These are phyloP conservation scores for Itoplectis maculator DNA, from an alignment of 2,888 invertebrate species.

Conservation along the genomic window DNA sequence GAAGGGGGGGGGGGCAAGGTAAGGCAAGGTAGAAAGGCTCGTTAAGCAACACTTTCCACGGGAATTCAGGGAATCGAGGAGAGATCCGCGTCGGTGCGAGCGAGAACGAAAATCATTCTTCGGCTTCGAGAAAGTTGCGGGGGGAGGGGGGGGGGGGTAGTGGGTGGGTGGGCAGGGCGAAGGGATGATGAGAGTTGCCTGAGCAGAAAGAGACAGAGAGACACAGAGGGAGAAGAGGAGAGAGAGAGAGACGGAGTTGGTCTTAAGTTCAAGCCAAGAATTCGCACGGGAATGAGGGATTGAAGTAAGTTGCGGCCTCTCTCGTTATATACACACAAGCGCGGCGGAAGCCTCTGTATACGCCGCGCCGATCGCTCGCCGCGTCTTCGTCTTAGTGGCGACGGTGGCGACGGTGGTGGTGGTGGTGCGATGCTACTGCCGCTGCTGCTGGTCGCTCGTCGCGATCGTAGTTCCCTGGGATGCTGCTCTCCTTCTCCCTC, in stretches of 20 bases:
- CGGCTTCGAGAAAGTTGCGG: slow-evolving; percentile 60
- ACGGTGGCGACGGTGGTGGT: no score
- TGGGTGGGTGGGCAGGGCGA: slow-evolving; percentile 27
- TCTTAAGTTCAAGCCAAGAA: slow-evolving; percentile 82
- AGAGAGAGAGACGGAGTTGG: slow-evolving; percentile 73
- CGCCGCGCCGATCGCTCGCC: slow-evolving; percentile 71
- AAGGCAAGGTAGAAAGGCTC: slow-evolving; percentile 71
- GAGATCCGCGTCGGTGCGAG: slow-evolving; percentile 60
- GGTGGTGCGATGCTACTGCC: slow-evolving; percentile 61
- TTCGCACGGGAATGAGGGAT: slow-evolving; percentile 83
- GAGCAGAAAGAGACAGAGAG: slow-evolving; percentile 68
- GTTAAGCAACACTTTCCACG: slow-evolving; percentile 74
- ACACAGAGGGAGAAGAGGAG: slow-evolving; percentile 68
- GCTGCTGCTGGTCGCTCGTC: slow-evolving; percentile 68
- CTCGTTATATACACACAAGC: slow-evolving; percentile 63
- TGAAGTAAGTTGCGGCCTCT: slow-evolving; percentile 80
- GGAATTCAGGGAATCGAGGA: slow-evolving; percentile 74
- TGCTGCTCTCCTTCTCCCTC: no score
- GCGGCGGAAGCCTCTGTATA: slow-evolving; percentile 67
- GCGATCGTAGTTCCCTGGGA: slow-evolving; percentile 71
- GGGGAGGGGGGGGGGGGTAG: slow-evolving; percentile 40
- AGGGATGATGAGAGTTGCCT: slow-evolving; percentile 29
- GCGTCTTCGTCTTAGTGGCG: slow-evolving; percentile 70
- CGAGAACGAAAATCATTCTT: slow-evolving; percentile 52
- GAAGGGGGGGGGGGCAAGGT: slow-evolving; percentile 59